Conservation (phyloP, 2,888 invertebrate genomes). For the Mechanitis mazaeus region DNA sequence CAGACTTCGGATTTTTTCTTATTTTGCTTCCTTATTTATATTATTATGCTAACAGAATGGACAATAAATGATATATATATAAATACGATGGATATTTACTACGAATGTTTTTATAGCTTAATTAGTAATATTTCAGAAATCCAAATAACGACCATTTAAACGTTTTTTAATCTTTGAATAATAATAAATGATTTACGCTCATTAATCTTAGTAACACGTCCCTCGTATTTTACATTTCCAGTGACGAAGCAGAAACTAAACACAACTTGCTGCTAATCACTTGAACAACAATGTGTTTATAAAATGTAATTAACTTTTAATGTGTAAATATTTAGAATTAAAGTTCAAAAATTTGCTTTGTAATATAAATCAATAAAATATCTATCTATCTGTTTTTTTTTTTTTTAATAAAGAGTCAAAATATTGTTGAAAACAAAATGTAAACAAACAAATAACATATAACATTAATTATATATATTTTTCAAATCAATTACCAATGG, state of each 20-base stretch:
- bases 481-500: slow-evolving; percentile 16
- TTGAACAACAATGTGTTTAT: neutral
- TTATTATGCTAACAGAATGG: too few species aligned
- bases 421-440: too few species aligned
- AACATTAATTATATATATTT: slow-evolving; percentile 15
- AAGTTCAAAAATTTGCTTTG: too few species aligned
- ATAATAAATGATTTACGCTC: neutral
- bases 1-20: slow-evolving; percentile 1
- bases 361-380: neutral
- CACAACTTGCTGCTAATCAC: neutral
- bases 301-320: neutral
- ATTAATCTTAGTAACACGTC: slow-evolving; percentile 5
- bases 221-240: neutral
- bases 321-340: neutral
- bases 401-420: too few species aligned
- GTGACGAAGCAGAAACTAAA: neutral
- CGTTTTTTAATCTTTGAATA: too few species aligned
- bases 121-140: too few species aligned
- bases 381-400: neutral
- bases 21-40: neutral
- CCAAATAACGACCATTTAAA: too few species aligned
- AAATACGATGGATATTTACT: too few species aligned
- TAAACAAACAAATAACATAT: too few species aligned
- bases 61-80: too few species aligned
- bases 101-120: too few species aligned